Evolutionary conservation across 2,113 vertebrate genomes (phyloP).

Genomic region (Tragulus kanchil): DNA sequence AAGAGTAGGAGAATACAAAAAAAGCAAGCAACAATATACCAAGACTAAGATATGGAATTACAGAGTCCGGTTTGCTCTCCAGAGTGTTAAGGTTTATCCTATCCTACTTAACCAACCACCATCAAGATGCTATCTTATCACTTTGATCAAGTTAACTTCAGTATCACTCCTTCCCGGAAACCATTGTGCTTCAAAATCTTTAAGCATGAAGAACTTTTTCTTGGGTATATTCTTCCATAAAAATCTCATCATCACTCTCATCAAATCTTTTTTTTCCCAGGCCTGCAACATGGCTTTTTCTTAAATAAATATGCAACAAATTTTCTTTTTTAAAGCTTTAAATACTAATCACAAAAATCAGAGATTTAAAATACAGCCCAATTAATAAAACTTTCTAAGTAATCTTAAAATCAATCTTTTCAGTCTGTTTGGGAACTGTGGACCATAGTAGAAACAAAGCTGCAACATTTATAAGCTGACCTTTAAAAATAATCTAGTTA

Average conservation of each 20-base stretch:
- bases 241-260: background rate
- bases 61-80: background rate
- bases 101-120: background rate
- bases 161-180: background rate
- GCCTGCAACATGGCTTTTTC: background rate
- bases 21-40: background rate
- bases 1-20: background rate
- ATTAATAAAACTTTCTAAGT: background rate
- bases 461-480: background rate
- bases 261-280: background rate
- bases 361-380: conserved; percentile 29
- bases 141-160: background rate
- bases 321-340: too few species aligned
- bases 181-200: too few species aligned
- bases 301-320: conserved; percentile 20
- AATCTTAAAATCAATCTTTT: conserved; percentile 15
- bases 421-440: background rate
- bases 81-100: background rate
- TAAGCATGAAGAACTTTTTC: background rate
- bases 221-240: background rate
- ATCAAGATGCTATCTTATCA: background rate
- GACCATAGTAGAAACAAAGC: background rate
- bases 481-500: conserved; percentile 48
- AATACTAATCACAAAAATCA: conserved; percentile 30
- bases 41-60: background rate